Conservation (phyloP, 2,888 invertebrate genomes). For the Catocala nupta region DNA sequence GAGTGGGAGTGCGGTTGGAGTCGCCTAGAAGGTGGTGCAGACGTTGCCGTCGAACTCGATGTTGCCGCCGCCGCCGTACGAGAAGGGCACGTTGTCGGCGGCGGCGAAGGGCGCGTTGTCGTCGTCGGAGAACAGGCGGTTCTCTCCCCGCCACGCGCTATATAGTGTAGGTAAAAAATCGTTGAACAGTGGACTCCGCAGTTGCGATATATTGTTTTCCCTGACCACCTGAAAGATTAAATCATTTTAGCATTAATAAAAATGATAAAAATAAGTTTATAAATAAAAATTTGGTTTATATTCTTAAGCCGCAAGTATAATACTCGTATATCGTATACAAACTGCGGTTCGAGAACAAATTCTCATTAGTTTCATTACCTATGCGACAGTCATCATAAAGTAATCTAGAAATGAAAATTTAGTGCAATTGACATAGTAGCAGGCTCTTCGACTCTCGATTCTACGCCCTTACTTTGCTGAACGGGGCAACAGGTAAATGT, state of each 20-base stretch:
- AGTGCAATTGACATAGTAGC: too few relatives aligned
- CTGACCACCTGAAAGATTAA: conserved; percentile 71
- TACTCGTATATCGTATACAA: too few relatives aligned
- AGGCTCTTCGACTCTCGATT: too few relatives aligned
- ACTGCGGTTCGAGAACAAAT: too few relatives aligned
- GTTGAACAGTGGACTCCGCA: conserved; percentile 77
- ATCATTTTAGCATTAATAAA: background rate
- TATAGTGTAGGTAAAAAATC: conserved; percentile 82
- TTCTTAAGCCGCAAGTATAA: too few relatives aligned
- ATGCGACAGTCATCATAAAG: too few relatives aligned
- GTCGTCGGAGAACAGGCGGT: conserved; percentile 58
- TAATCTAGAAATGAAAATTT: too few relatives aligned
- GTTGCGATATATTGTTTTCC: conserved; percentile 66
- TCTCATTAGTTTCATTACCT: too few relatives aligned
- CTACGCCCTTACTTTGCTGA: too few relatives aligned
- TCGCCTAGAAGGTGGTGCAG: conserved; percentile 77
- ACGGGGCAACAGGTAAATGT: too few relatives aligned
- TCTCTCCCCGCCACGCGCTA: conserved; percentile 74
- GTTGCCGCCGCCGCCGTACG: conserved; percentile 62
- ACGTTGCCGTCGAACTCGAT: conserved; percentile 81
- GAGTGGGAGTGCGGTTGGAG: background rate
- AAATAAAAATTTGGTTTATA: too few relatives aligned
- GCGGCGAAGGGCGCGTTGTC: conserved; percentile 47
- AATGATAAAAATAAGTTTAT: background rate
- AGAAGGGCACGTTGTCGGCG: conserved; percentile 49